These are phyloP conservation scores for Tichodroma muraria DNA, from an alignment of 2,113 vertebrate genomes.

Conservation along the genomic window DNA sequence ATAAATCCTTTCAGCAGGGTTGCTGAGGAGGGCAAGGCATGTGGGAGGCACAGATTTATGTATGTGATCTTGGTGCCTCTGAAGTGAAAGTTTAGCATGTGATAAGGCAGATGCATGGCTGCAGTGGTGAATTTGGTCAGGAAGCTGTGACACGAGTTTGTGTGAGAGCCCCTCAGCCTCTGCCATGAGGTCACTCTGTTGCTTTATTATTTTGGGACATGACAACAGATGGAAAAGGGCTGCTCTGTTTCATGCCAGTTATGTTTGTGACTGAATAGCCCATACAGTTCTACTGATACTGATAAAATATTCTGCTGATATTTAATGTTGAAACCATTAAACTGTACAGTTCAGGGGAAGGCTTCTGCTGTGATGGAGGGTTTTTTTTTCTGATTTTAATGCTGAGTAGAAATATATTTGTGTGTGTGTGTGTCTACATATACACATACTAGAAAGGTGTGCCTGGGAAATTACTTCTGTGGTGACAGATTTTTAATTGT, in stretches of 20 bases:
- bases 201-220: not conserved
- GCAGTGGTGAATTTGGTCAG: not conserved
- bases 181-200: not conserved
- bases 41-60: not conserved
- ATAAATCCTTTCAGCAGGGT: not conserved
- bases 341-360: fast-evolving
- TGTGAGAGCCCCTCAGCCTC: not conserved
- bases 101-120: not conserved
- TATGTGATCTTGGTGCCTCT: not conserved
- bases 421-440: not conserved
- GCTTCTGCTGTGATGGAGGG: not conserved
- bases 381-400: not conserved
- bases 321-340: not conserved
- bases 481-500: not conserved
- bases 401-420: not conserved
- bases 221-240: not conserved
- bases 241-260: not conserved
- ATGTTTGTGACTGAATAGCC: not conserved
- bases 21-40: not conserved
- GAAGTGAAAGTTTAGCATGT: not conserved
- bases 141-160: not conserved
- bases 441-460: not conserved
- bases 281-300: not conserved
- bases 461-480: not conserved
- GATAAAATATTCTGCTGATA: too few species aligned